Evolutionary conservation across 2,113 vertebrate genomes (phyloP).

Genomic region (Psittacula cyanocephala): DNA sequence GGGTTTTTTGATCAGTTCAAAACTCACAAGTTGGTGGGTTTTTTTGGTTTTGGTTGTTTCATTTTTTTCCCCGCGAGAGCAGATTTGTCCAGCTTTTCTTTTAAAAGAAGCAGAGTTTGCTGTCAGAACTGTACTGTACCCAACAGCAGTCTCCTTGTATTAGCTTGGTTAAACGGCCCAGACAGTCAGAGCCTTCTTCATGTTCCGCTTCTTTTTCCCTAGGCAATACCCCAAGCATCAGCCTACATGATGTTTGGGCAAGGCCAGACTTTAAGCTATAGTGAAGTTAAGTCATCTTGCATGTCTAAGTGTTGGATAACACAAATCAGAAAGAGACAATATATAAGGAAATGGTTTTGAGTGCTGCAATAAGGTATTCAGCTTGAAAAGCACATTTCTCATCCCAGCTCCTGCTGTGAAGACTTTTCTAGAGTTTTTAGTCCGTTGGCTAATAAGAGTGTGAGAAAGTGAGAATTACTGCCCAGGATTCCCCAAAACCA

Average conservation of each 20-base stretch:
- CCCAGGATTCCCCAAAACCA: neutral
- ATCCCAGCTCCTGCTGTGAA: neutral
- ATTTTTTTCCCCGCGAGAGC: neutral
- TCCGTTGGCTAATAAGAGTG: neutral
- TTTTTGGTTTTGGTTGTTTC: too few relatives aligned
- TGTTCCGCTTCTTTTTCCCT: neutral
- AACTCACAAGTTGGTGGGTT: rapidly evolving
- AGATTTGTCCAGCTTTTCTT: neutral
- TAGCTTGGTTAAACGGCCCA: neutral
- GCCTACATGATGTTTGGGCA: neutral
- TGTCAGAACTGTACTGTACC: neutral
- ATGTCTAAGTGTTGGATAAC: neutral
- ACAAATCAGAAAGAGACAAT: neutral
- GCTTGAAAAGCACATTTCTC: neutral
- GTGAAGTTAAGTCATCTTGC: neutral
- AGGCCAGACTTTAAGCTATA: neutral
- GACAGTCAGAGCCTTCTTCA: neutral
- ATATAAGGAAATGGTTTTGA: neutral
- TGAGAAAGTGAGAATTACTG: neutral
- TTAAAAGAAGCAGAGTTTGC: neutral
- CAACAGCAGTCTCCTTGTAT: neutral
- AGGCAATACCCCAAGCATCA: neutral
- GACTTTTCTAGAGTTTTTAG: neutral
- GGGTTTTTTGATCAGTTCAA: neutral
- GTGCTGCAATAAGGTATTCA: neutral